Evolutionary conservation across 2,888 invertebrate species (phyloP).

Genomic region (Mactromeris polynyma): DNA sequence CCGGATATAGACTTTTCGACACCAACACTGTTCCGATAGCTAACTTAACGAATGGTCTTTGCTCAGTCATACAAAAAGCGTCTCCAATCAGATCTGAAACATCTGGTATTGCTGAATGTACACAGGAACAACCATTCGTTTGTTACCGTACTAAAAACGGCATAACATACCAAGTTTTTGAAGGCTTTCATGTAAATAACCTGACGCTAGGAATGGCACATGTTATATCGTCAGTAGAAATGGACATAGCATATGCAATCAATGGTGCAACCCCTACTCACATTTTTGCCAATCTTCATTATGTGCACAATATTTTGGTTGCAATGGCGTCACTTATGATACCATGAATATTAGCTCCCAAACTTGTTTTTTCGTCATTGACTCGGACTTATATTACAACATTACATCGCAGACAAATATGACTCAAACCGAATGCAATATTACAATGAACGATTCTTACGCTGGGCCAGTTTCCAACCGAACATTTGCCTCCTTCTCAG

Average conservation of each 20-base stretch:
- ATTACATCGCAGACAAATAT: not conserved
- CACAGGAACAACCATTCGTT: not conserved
- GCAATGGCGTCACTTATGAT: not conserved
- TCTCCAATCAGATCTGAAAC: not conserved
- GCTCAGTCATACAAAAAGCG: not conserved
- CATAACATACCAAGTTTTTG: not conserved
- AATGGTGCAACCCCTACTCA: not conserved
- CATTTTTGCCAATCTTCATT: not conserved
- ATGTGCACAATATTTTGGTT: not conserved
- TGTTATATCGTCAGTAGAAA: not conserved
- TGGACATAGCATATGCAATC: not conserved
- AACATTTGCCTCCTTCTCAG: not conserved
- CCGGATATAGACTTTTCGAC: not conserved
- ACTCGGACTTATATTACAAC: not conserved
- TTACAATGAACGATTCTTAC: too few relatives aligned
- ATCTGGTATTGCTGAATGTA: not conserved
- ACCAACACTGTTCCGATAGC: not conserved
- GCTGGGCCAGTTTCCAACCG: too few relatives aligned
- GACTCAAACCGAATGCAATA: too few relatives aligned
- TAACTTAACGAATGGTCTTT: not conserved
- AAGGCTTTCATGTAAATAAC: slow-evolving; percentile 4
- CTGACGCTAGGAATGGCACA: not conserved
- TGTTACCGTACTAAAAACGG: not conserved
- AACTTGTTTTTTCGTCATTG: not conserved
- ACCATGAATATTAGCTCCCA: not conserved